These are phyloP conservation scores for Gallinago nigripennis DNA, from an alignment of 2,797 vertebrate species.

Conservation along the genomic window DNA sequence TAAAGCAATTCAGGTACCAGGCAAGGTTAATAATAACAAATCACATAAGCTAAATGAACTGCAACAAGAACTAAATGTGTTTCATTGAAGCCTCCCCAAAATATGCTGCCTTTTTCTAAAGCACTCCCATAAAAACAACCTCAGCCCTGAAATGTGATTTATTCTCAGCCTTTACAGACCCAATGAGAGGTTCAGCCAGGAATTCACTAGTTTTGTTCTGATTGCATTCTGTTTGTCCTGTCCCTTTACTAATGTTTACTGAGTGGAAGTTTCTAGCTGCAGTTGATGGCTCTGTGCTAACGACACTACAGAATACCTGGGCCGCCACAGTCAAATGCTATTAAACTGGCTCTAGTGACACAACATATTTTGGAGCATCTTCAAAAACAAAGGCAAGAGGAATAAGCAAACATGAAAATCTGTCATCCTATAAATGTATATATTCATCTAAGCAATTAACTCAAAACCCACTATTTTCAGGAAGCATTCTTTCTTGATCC, in stretches of 20 bases:
- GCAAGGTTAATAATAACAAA: not conserved
- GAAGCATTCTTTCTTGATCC: not conserved
- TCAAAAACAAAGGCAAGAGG: not conserved
- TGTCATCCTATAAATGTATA: accelerated
- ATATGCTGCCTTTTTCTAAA: not conserved
- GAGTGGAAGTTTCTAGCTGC: not conserved
- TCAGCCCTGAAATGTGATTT: not conserved
- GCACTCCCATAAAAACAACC: not conserved
- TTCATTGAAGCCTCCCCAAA: not conserved
- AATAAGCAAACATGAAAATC: not conserved
- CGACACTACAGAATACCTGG: not conserved
- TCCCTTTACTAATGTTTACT: not conserved
- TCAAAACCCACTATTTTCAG: not conserved
- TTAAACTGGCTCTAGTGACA: not conserved
- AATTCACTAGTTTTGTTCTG: not conserved
- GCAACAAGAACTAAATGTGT: not conserved
- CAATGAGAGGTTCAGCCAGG: not conserved
- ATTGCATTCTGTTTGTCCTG: not conserved
- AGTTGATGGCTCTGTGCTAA: not conserved
- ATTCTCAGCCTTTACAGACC: not conserved
- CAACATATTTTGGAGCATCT: not conserved
- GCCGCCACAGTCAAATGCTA: not conserved
- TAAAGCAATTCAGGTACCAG: not conserved
- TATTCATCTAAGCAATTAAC: not conserved
- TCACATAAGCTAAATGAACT: not conserved